Conservation (phyloP, 2,113 vertebrate genomes). For the Tricholaema leucomelas region DNA sequence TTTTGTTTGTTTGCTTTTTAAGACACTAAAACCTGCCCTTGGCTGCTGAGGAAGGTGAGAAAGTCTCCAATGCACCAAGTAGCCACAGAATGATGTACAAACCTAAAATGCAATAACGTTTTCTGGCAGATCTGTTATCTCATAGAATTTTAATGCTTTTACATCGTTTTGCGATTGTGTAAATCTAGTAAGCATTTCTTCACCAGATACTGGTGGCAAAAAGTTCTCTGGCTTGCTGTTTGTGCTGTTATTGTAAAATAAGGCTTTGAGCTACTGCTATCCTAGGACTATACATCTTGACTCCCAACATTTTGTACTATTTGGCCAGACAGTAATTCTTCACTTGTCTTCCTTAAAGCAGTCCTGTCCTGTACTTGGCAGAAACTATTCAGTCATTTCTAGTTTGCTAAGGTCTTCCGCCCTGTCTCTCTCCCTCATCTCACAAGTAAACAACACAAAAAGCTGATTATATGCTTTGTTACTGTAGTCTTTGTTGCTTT, state of each 20-base stretch:
- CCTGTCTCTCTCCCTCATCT: background rate
- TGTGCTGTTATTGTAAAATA: background rate
- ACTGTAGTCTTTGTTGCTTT: background rate
- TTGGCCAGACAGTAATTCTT: background rate
- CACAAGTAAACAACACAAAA: background rate
- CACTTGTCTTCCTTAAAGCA: background rate
- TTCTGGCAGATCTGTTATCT: background rate
- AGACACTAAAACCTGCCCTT: background rate
- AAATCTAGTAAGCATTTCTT: background rate
- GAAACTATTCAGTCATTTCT: background rate
- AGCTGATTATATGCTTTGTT: background rate
- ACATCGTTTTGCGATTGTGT: background rate
- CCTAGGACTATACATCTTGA: background rate
- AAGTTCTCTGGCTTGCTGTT: background rate
- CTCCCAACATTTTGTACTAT: background rate
- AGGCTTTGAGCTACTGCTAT: slow-evolving; percentile 7
- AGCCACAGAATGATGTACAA: background rate
- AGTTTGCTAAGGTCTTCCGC: background rate
- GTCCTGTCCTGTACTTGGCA: background rate
- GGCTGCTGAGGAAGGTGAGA: background rate
- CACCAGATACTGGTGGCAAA: background rate
- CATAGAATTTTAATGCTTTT: background rate
- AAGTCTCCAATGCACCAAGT: background rate
- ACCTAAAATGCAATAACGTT: background rate
- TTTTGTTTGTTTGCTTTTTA: background rate